Conservation (phyloP, 1,140 invertebrate genomes). For the Antheraea pernyi region DNA sequence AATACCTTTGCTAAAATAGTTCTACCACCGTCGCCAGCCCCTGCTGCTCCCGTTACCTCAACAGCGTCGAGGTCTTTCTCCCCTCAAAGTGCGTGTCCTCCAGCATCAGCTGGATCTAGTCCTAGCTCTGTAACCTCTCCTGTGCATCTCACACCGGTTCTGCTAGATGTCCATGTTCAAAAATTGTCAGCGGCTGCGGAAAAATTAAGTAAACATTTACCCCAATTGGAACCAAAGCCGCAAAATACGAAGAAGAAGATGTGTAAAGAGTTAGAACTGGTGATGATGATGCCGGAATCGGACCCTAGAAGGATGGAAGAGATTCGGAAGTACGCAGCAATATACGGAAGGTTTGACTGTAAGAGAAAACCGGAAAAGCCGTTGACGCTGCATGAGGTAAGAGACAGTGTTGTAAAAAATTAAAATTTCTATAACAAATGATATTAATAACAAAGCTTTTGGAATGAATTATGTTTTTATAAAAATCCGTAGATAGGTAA, state of each 20-base stretch:
- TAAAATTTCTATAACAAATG: background rate
- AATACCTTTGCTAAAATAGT: slow-evolving; percentile 64
- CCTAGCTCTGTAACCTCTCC: slow-evolving; percentile 80
- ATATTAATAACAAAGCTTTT: too few relatives aligned
- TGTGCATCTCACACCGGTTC: slow-evolving; percentile 86
- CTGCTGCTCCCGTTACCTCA: slow-evolving; percentile 53
- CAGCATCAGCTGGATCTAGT: slow-evolving; percentile 78
- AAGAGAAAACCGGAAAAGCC: slow-evolving; percentile 97
- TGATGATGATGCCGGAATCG: slow-evolving; percentile 93
- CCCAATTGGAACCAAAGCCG: slow-evolving; percentile 92
- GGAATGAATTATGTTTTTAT: too few relatives aligned
- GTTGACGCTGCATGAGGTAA: slow-evolving; percentile 95
- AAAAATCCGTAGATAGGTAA: too few relatives aligned
- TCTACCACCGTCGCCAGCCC: slow-evolving; percentile 66
- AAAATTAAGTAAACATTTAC: slow-evolving; percentile 89
- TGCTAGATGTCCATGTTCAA: slow-evolving; percentile 91
- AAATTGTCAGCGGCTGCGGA: slow-evolving; percentile 91
- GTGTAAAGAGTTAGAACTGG: slow-evolving; percentile 94
- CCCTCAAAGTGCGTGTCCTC: slow-evolving; percentile 78
- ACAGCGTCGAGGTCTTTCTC: slow-evolving; percentile 76
- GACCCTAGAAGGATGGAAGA: slow-evolving; percentile 95
- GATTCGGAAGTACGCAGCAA: slow-evolving; percentile 96
- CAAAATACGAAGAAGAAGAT: slow-evolving; percentile 95
- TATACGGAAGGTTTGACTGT: slow-evolving; percentile 97
- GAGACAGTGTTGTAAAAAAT: background rate